Evolutionary conservation across 2,113 vertebrate species (phyloP), one percentile per base, ranked within the genome.

Genomic region (Phodopus roborovskii): DNA sequence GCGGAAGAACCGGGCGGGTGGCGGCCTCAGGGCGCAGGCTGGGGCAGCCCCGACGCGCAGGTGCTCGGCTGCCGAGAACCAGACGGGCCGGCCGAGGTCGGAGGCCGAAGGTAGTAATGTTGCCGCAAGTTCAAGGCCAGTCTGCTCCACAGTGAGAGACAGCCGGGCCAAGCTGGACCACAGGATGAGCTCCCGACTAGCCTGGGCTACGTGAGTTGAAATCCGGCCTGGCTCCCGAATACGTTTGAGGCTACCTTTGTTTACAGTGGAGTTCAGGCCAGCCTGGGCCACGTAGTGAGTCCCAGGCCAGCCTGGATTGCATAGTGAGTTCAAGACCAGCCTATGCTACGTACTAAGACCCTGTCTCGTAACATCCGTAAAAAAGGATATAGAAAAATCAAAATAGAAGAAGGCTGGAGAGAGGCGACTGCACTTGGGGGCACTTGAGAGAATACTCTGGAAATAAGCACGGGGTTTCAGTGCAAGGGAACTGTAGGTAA

Each of bases 1-100:
- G 19, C 93, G 94, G 94, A 93, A 94, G 88, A 84, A 9, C 68
- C 2, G 45, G 58, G 64, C 56, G 85, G 82, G 82, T 64, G 82
- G 82, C n/a, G 82, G 20, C 26, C 79, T 1, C 42, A 4, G 50
- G 36, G 20, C 28, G 16, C 28, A n/a, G n/a, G 7, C 26, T 66
- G 73, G 84, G 50, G 95, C n/a, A 26, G 1, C 53, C 50, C 33
- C 24, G 89, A 39, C 22, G 50, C 66, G 26, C 79, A 15, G 64
- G 58, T 90, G 53, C 9, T 90, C 56, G 56, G 42, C 60, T 48
- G 30, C 64, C 36, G 56, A 62, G 53, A 66, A 74, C 58, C 10
- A 89, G 68, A 28, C 77, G 19, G 30, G 45, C 62, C 26, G 50
- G 19, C 8, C 26, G 66, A 36, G 70, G 83, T 33, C 16, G 26